Conservation (phyloP, 2,113 vertebrate genomes). For the Geococcyx californianus region DNA sequence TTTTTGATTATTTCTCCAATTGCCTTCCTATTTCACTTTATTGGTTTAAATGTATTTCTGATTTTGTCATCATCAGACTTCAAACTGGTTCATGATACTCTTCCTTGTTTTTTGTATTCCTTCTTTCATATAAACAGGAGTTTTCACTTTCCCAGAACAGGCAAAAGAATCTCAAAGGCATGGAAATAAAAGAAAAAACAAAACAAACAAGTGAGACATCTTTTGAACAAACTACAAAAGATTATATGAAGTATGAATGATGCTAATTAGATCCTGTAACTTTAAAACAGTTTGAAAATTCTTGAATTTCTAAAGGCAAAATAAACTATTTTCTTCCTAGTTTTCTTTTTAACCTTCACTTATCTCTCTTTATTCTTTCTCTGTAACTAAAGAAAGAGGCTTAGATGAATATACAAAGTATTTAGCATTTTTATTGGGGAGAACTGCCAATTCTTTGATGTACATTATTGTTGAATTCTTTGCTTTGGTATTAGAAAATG, state of each 20-base stretch:
- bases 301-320: background rate
- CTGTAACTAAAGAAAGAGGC: constrained; percentile 20
- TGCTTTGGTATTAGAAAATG: background rate
- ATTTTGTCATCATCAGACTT: constrained; percentile 23
- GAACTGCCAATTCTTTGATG: background rate
- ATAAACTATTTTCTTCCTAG: constrained; percentile 30
- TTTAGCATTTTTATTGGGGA: constrained; percentile 36
- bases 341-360: constrained; percentile 42
- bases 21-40: constrained; percentile 15
- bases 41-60: constrained; percentile 33
- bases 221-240: constrained; percentile 62
- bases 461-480: background rate
- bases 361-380: constrained; percentile 35
- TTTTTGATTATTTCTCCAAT: constrained; percentile 14
- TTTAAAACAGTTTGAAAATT: constrained; percentile 42
- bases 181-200: background rate
- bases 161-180: constrained; percentile 33
- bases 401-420: background rate
- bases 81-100: background rate
- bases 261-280: constrained; percentile 53
- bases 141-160: background rate
- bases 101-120: background rate
- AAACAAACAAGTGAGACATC: background rate
- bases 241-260: constrained; percentile 33
- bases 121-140: background rate